Evolutionary conservation across 2,888 invertebrate genomes (phyloP).

Genomic region (Coelopa pilipes): DNA sequence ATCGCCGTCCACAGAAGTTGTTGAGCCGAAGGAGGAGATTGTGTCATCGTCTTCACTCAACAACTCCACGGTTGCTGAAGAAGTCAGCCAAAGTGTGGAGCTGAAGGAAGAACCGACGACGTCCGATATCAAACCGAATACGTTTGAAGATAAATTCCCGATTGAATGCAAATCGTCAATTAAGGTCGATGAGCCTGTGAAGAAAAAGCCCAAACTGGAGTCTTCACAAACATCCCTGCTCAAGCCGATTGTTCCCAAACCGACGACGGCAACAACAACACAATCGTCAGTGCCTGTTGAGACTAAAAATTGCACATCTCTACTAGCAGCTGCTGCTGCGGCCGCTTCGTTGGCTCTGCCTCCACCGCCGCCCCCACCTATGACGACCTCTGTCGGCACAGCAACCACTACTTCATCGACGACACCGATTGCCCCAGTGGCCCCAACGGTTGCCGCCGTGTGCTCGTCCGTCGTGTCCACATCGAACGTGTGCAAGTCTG

Average conservation of each 20-base stretch:
- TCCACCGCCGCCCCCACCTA: constrained; percentile 18
- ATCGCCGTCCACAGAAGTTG: constrained; percentile 2
- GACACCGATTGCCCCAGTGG: constrained; percentile 16
- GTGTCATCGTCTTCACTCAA: not conserved
- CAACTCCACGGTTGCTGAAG: not conserved
- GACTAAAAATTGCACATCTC: not conserved
- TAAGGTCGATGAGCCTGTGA: constrained; percentile 47
- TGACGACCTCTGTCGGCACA: not conserved
- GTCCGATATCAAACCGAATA: not conserved
- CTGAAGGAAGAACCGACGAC: not conserved
- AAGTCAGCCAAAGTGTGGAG: not conserved
- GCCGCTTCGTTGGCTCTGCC: not conserved
- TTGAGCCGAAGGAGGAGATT: not conserved
- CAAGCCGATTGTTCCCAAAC: constrained; percentile 13
- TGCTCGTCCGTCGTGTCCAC: not conserved
- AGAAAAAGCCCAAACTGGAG: constrained; percentile 53
- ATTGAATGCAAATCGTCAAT: not conserved
- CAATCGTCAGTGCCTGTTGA: not conserved
- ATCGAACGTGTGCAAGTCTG: not conserved
- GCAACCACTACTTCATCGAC: not conserved
- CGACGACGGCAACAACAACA: too few species aligned
- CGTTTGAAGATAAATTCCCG: constrained; percentile 4
- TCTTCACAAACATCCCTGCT: constrained; percentile 32
- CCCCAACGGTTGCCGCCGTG: constrained; percentile 18
- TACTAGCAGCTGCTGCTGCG: constrained; percentile 9